Evolutionary conservation across 2,113 vertebrate genomes (phyloP).

Genomic region (Sturnira hondurensis): DNA sequence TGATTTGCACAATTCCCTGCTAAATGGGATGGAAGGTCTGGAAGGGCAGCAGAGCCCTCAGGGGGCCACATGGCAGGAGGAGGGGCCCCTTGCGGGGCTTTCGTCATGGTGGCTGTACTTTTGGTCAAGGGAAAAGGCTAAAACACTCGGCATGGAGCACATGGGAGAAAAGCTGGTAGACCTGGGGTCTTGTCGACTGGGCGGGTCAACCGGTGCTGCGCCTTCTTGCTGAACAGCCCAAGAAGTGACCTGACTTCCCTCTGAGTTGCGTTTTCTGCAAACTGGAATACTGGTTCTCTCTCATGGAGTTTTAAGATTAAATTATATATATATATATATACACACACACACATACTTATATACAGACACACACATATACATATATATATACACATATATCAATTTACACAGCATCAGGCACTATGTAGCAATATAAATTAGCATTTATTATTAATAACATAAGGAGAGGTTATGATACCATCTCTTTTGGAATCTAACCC

Average conservation of each 20-base stretch:
- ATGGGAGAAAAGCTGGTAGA: background rate
- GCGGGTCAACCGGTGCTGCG: too few species aligned
- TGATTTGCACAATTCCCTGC: fast-evolving
- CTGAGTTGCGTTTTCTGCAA: background rate
- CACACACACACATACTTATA: too few species aligned
- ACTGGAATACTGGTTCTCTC: background rate
- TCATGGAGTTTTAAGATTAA: background rate
- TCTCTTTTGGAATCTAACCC: background rate
- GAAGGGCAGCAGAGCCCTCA: background rate
- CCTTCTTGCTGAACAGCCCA: background rate
- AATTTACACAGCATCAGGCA: background rate
- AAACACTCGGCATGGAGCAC: fast-evolving
- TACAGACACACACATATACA: too few species aligned
- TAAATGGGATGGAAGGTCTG: background rate
- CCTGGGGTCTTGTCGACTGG: background rate
- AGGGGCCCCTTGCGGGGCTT: background rate
- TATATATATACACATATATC: background rate
- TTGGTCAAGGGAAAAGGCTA: background rate
- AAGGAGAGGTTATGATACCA: background rate
- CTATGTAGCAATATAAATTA: background rate
- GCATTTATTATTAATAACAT: background rate
- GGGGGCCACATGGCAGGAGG: background rate
- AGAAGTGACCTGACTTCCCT: background rate
- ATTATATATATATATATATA: too few species aligned
- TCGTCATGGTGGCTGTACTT: too few species aligned